These are phyloP conservation scores for Montipora cactus DNA, from an alignment of 64 coral and sea anemone species.

Conservation along the genomic window DNA sequence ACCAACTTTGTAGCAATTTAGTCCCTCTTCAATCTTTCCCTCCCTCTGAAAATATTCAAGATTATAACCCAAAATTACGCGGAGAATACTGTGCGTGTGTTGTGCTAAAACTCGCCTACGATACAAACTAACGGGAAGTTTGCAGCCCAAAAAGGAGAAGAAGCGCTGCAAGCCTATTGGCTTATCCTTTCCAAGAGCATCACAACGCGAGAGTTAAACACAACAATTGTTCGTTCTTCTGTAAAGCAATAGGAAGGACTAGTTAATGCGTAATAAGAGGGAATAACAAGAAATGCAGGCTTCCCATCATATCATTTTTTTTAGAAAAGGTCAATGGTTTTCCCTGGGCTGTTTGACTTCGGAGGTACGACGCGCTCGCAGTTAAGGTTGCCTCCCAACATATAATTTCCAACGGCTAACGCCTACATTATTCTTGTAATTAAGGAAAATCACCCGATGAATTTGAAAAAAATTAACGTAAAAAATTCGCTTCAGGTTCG, in stretches of 20 bases:
- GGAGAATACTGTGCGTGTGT: too few relatives aligned
- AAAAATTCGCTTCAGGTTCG: slow-evolving; percentile 9
- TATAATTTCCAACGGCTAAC: neutral
- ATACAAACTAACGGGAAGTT: too few relatives aligned
- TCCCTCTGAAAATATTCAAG: too few relatives aligned
- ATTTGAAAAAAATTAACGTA: neutral
- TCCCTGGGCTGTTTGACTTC: neutral
- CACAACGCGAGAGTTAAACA: too few relatives aligned
- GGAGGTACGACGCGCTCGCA: neutral
- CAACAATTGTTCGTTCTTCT: neutral
- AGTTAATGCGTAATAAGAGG: too few relatives aligned
- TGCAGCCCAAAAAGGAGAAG: too few relatives aligned
- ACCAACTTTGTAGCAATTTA: too few relatives aligned
- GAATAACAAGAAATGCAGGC: neutral
- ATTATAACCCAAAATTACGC: too few relatives aligned
- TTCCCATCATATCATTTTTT: too few relatives aligned
- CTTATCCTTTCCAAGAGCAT: neutral
- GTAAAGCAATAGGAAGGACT: neutral
- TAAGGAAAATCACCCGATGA: neutral
- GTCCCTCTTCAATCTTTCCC: too few relatives aligned
- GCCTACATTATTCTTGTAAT: neutral
- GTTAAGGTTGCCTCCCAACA: neutral
- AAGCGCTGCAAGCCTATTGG: too few relatives aligned
- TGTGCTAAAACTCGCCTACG: too few relatives aligned
- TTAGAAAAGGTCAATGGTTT: neutral